phyloP scores from a whole-genome alignment of 2,113 vertebrate genomes.

The Nyctibius bracteatus region DNA sequence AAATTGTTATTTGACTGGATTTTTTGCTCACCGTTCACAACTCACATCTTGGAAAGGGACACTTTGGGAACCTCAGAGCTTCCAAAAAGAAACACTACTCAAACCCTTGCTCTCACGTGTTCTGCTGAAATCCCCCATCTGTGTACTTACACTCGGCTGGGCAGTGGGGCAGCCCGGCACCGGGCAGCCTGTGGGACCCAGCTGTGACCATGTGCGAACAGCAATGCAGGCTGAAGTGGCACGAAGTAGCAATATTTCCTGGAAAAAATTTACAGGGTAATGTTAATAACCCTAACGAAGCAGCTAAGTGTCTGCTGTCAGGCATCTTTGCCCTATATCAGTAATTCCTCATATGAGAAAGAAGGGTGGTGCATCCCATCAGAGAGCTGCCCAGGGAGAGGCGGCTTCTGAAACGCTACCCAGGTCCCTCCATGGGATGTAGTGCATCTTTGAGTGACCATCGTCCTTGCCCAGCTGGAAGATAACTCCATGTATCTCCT shows the following conservation, averaged over 20 bases:
- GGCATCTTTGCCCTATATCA: background rate
- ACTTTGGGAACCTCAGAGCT: background rate
- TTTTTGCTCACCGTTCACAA: background rate
- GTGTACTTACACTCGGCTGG: accelerated
- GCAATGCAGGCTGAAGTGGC: background rate
- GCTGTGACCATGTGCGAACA: background rate
- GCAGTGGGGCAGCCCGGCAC: background rate
- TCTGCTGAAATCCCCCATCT: background rate
- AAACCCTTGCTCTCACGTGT: background rate
- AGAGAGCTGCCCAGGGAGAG: background rate
- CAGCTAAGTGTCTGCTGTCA: background rate
- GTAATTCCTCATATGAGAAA: background rate
- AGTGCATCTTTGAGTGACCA: background rate
- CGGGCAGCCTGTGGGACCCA: background rate
- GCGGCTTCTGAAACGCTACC: background rate
- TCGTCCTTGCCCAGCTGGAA: background rate
- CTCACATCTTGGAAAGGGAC: accelerated
- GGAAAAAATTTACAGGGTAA: background rate
- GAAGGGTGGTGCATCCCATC: background rate
- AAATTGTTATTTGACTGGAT: background rate
- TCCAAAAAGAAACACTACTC: background rate
- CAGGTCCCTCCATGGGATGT: accelerated
- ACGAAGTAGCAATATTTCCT: background rate
- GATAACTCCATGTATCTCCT: background rate
- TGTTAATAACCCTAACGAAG: background rate